Conservation (phyloP, 2,113 vertebrate species). For the Petroica traversi region DNA sequence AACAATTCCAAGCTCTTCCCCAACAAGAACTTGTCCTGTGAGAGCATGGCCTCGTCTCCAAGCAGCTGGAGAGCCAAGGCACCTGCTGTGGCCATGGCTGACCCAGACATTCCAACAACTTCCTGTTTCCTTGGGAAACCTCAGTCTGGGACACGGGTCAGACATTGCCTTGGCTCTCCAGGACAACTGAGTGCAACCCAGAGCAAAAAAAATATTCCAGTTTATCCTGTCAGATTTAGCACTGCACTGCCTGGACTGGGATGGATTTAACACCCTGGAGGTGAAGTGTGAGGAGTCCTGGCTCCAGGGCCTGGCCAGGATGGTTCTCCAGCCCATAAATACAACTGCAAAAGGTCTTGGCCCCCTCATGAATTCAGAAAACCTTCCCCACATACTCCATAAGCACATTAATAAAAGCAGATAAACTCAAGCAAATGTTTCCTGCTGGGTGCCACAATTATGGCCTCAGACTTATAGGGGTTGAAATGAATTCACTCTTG, state of each 20-base stretch:
- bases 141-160: accelerated
- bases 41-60: not conserved
- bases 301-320: not conserved
- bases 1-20: not conserved
- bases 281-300: not conserved
- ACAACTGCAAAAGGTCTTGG: not conserved
- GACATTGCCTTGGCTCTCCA: not conserved
- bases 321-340: not conserved
- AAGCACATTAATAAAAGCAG: not conserved
- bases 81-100: not conserved
- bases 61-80: not conserved
- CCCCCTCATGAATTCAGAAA: not conserved
- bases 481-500: not conserved
- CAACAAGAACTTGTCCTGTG: accelerated
- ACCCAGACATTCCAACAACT: not conserved
- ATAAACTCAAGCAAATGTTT: not conserved
- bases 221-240: not conserved
- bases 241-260: accelerated
- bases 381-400: not conserved
- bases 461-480: not conserved
- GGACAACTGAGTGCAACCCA: not conserved
- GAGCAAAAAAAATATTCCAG: not conserved
- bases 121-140: not conserved
- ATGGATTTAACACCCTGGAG: not conserved
- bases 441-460: not conserved